Conservation (phyloP, 2,797 vertebrate genomes). For the Macroramphosus scolopax region DNA sequence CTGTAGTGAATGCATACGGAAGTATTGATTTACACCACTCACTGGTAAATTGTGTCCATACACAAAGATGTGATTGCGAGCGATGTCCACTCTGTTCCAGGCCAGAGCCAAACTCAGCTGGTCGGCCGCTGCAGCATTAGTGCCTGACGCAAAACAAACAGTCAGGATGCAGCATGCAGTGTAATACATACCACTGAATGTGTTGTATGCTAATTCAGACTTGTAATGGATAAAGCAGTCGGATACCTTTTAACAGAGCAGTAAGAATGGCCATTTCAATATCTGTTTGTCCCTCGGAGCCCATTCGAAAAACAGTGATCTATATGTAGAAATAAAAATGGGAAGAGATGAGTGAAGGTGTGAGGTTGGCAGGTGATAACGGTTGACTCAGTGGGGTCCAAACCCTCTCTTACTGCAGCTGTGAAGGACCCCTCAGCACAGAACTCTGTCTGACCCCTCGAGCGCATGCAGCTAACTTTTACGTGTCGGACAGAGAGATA, state of each 20-base stretch:
- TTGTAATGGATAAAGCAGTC: no score
- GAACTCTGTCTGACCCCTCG: slow-evolving; percentile 20
- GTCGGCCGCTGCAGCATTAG: slow-evolving; percentile 93
- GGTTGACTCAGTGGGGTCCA: neutral
- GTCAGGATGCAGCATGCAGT: neutral
- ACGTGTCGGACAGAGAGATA: slow-evolving; percentile 30
- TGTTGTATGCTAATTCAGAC: no score
- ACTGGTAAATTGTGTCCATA: slow-evolving; percentile 97
- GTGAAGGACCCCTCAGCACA: slow-evolving; percentile 9
- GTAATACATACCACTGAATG: no score
- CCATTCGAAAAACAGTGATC: slow-evolving; percentile 98
- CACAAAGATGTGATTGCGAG: slow-evolving; percentile 97
- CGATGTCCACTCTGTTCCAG: slow-evolving; percentile 98
- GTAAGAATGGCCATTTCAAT: slow-evolving; percentile 98
- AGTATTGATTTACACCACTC: slow-evolving; percentile 50
- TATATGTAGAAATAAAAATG: slow-evolving; percentile 52
- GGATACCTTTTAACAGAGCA: slow-evolving; percentile 92
- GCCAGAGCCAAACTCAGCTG: slow-evolving; percentile 96
- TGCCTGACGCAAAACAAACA: slow-evolving; percentile 77
- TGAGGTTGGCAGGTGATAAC: neutral
- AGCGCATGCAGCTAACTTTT: slow-evolving; percentile 34
- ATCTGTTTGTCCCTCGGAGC: slow-evolving; percentile 93
- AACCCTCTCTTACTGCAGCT: no score
- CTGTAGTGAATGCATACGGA: no score
- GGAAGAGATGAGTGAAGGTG: neutral